Evolutionary conservation across 2,113 vertebrate genomes (phyloP).

Genomic region (Pterophyllum scalare): DNA sequence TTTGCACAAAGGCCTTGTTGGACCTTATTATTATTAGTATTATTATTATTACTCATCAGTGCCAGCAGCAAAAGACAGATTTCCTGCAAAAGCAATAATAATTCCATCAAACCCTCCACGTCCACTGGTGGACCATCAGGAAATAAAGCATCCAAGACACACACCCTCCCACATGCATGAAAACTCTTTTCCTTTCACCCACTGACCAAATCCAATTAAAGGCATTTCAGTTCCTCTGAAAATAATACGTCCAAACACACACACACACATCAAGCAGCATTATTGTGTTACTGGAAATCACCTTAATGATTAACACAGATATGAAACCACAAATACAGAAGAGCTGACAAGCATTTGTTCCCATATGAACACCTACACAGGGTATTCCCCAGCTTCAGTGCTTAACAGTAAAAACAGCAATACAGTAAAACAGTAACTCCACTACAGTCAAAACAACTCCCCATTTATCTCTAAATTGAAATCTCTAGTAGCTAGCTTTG

Average conservation of each 20-base stretch:
- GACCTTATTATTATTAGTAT: neutral
- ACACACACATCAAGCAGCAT: neutral
- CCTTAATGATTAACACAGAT: conserved; percentile 34
- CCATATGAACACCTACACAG: conserved; percentile 24
- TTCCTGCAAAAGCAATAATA: conserved; percentile 33
- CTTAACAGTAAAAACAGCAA: neutral
- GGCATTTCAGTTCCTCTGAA: neutral
- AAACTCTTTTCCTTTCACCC: conserved; percentile 12
- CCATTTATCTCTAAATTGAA: neutral
- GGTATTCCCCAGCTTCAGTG: conserved; percentile 4
- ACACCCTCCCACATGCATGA: conserved; percentile 3
- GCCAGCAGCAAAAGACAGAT: conserved; percentile 8
- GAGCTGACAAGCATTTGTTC: neutral
- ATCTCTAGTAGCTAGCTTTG: neutral
- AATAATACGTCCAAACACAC: neutral
- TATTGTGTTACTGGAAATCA: conserved; percentile 24
- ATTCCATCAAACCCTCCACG: conserved; percentile 14
- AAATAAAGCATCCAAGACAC: conserved; percentile 50
- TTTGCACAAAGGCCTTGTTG: neutral
- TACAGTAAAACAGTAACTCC: neutral
- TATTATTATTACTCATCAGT: neutral
- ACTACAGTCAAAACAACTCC: conserved; percentile 19
- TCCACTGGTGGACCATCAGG: conserved; percentile 35
- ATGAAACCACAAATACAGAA: conserved; percentile 26
- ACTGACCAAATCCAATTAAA: conserved; percentile 28